phyloP scores from a whole-genome alignment of 1,140 invertebrate genomes.

The Ostrea denselamellosa region DNA sequence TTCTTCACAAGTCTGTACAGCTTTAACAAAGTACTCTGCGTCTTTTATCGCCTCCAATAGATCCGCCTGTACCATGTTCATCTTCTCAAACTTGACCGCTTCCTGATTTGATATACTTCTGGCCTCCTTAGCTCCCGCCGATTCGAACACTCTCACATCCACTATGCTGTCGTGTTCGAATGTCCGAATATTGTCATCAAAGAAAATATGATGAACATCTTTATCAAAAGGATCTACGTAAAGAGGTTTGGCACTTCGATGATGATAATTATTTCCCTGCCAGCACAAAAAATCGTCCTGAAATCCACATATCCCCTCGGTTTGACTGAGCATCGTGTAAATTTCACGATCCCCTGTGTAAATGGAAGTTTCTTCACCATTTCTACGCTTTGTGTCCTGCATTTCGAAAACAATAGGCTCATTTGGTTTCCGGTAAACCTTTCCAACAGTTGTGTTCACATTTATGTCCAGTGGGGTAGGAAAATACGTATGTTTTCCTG shows the following conservation, averaged over 20 bases:
- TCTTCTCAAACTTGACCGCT: constrained; percentile 68
- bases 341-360: constrained; percentile 67
- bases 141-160: constrained; percentile 71
- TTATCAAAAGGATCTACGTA: constrained; percentile 72
- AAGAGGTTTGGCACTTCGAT: constrained; percentile 72
- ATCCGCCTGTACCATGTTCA: constrained; percentile 76
- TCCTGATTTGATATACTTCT: constrained; percentile 68
- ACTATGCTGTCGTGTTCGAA: constrained; percentile 76
- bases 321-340: constrained; percentile 67
- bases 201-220: constrained; percentile 76
- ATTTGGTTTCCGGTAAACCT: constrained; percentile 55
- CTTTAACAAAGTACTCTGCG: constrained; percentile 72
- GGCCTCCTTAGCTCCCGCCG: constrained; percentile 54
- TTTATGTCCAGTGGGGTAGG: constrained; percentile 56
- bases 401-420: constrained; percentile 59
- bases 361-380: constrained; percentile 32
- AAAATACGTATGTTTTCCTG: constrained; percentile 73
- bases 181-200: constrained; percentile 76
- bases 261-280: constrained; percentile 71
- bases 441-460: constrained; percentile 60
- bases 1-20: constrained; percentile 70
- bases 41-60: constrained; percentile 72
- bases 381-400: constrained; percentile 30
- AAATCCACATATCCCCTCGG: constrained; percentile 70
- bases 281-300: constrained; percentile 75